phyloP scores from a whole-genome alignment of 2,113 vertebrate genomes.

The Patagioenas fasciata region DNA sequence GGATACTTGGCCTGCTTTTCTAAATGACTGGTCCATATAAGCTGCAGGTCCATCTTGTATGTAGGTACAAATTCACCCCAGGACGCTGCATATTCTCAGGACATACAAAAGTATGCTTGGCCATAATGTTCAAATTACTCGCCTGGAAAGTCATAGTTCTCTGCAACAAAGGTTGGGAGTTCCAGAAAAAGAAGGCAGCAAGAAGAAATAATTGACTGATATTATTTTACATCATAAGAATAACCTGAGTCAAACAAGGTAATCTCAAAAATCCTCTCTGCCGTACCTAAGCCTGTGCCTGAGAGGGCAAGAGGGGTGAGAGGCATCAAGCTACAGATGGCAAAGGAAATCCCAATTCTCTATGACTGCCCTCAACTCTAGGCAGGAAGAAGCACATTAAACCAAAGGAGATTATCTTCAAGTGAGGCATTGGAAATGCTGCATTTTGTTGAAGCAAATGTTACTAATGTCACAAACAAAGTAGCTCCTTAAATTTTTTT shows the following conservation, averaged over 20 bases:
- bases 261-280: neutral
- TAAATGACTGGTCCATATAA: neutral
- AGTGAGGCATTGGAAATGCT: fast-evolving
- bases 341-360: neutral
- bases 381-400: neutral
- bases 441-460: neutral
- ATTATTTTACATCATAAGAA: neutral
- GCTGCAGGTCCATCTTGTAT: neutral
- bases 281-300: neutral
- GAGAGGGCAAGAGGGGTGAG: neutral
- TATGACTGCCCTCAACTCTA: neutral
- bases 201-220: neutral
- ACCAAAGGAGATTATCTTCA: neutral
- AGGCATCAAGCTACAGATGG: neutral
- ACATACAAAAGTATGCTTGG: neutral
- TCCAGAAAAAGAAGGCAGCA: neutral
- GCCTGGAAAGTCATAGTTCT: neutral
- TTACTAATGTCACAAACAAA: neutral
- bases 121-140: neutral
- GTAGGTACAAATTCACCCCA: neutral
- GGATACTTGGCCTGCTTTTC: neutral
- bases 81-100: neutral
- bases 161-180: neutral
- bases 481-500: fast-evolving
- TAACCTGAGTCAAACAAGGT: neutral